These are phyloP conservation scores for Periplaneta americana DNA, from an alignment of 1,140 invertebrate genomes.

Conservation along the genomic window DNA sequence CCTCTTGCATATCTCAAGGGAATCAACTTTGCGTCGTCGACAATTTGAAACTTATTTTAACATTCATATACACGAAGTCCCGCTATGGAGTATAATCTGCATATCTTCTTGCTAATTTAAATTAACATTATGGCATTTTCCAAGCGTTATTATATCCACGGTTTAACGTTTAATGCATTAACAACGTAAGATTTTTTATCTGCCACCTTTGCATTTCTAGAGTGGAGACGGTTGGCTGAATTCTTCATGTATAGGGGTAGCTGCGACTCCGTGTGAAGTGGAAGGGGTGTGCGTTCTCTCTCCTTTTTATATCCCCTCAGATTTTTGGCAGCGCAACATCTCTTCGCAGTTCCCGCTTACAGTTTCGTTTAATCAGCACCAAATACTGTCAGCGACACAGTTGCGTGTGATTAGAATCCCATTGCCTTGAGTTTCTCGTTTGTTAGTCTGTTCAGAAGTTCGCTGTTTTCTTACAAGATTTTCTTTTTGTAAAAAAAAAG, in stretches of 20 bases:
- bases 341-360: too few relatives aligned
- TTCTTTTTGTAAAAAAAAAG: too few relatives aligned
- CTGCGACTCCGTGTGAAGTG: neutral
- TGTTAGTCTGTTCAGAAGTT: too few relatives aligned
- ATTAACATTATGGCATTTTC: conserved; percentile 23
- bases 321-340: neutral
- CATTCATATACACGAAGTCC: conserved; percentile 36
- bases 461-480: too few relatives aligned
- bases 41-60: conserved; percentile 44
- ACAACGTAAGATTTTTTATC: neutral
- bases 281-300: neutral
- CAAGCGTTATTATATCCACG: conserved; percentile 7
- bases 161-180: neutral
- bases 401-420: too few relatives aligned
- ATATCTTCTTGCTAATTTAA: conserved; percentile 26
- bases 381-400: too few relatives aligned
- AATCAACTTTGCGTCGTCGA: conserved; percentile 37
- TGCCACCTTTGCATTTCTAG: neutral
- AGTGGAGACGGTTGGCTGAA: neutral
- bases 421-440: too few relatives aligned
- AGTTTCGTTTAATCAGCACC: neutral
- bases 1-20: conserved; percentile 23
- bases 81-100: conserved; percentile 19
- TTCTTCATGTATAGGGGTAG: neutral
- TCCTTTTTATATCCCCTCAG: too few relatives aligned